These are phyloP conservation scores for Leistus spinibarbis DNA, from an alignment of 2,888 invertebrate species.

Conservation along the genomic window DNA sequence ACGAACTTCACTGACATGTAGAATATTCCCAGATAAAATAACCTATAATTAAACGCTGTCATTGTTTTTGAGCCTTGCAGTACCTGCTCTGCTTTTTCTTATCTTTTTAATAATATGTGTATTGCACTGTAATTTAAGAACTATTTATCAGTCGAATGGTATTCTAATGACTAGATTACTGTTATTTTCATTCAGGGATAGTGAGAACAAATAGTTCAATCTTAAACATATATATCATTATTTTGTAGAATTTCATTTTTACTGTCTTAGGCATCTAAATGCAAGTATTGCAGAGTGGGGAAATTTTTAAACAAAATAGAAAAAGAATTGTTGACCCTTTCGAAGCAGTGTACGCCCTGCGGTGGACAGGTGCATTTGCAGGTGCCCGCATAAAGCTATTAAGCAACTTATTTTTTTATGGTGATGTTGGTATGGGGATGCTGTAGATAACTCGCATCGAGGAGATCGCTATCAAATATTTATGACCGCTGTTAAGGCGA, in stretches of 20 bases:
- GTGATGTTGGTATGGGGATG: neutral
- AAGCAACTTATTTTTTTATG: neutral
- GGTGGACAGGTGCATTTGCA: neutral
- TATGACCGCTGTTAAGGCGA: neutral
- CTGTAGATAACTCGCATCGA: neutral
- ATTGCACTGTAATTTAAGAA: constrained; percentile 23
- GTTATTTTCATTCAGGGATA: neutral
- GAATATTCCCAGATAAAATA: neutral
- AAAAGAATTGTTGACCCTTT: neutral
- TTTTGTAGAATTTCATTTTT: neutral
- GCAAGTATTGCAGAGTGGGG: too few species aligned
- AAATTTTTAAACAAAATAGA: too few species aligned
- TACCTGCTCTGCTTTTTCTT: neutral
- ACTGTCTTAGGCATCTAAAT: too few species aligned
- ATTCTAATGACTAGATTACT: constrained; percentile 24
- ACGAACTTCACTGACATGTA: constrained; percentile 29
- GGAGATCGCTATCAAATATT: constrained; percentile 7
- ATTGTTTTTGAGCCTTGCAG: neutral
- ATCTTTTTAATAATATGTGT: neutral
- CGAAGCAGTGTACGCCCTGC: neutral
- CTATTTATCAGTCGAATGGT: constrained; percentile 15
- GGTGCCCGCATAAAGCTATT: neutral
- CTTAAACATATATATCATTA: too few species aligned
- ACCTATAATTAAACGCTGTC: constrained; percentile 2
- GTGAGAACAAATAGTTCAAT: neutral